Percentiles rank a stretch among this genome's conserved stretches.
Evolutionary conservation across 2,113 vertebrate species (phyloP).

Genomic region (Emydocephalus ijimae): DNA sequence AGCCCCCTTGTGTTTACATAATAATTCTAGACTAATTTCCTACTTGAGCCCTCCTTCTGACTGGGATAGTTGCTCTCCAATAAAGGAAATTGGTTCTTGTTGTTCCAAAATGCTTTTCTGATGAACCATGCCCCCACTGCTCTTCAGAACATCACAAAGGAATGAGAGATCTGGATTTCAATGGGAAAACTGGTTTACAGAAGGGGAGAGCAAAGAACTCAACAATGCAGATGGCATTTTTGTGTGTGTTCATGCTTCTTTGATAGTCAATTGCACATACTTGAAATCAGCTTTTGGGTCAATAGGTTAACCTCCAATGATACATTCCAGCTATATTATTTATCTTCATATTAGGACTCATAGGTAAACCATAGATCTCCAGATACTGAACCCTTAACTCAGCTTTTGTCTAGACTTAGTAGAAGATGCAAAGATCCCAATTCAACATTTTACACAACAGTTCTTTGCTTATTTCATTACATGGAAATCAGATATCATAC

Average conservation of each 20-base stretch:
- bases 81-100: background rate
- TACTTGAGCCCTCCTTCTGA: background rate
- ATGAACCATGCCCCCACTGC: background rate
- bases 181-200: background rate
- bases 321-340: background rate
- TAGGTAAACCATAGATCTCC: background rate
- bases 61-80: background rate
- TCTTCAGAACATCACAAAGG: background rate
- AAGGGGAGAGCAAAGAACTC: background rate
- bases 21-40: background rate
- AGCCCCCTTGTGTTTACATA: background rate
- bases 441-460: background rate
- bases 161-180: background rate
- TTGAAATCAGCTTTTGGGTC: background rate
- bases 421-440: background rate
- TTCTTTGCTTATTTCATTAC: background rate
- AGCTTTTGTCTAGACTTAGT: background rate
- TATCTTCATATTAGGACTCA: background rate
- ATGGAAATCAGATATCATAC: background rate
- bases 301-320: background rate
- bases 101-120: background rate
- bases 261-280: background rate
- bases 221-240: background rate
- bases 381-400: background rate
- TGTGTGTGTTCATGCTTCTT: background rate